Percentiles rank a stretch among this genome's conserved stretches.
Conservation (phyloP, 92 coral and sea anemone species). For the Phymanthus crucifer region DNA sequence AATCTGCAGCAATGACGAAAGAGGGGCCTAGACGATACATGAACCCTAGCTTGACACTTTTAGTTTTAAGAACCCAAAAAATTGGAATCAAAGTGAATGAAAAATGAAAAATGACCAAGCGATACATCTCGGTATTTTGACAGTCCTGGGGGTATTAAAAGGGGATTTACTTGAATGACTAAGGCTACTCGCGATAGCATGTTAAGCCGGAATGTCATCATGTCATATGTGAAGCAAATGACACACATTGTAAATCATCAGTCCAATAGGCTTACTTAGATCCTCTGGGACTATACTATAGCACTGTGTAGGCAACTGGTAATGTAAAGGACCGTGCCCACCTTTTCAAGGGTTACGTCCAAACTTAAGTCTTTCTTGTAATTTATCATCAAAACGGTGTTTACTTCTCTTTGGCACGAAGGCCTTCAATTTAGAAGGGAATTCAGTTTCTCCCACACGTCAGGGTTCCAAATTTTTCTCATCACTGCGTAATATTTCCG, state of each 20-base stretch:
- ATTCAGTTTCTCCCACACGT: neutral
- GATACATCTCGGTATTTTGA: slow-evolving; percentile 9
- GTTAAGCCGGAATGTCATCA: slow-evolving; percentile 44
- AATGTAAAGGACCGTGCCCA: slow-evolving; percentile 10
- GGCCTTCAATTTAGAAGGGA: neutral
- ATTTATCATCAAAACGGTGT: slow-evolving; percentile 12
- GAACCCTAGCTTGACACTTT: neutral
- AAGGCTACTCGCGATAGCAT: slow-evolving; percentile 23
- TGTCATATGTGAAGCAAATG: slow-evolving; percentile 11
- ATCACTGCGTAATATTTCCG: neutral
- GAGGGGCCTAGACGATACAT: neutral
- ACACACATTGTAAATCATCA: slow-evolving; percentile 21
- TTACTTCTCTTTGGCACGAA: neutral
- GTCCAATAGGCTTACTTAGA: slow-evolving; percentile 4
- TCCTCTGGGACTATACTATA: neutral
- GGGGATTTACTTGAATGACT: slow-evolving; percentile 31
- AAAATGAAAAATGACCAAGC: slow-evolving; percentile 4
- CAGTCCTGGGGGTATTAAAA: slow-evolving; percentile 12
- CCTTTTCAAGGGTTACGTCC: slow-evolving; percentile 22
- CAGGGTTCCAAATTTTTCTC: neutral
- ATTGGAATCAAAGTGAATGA: neutral
- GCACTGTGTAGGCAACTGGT: slow-evolving; percentile 4
- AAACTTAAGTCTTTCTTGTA: slow-evolving; percentile 11
- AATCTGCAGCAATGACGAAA: neutral
- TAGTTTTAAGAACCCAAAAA: neutral